These are phyloP conservation scores for Calyptomena viridis DNA, from an alignment of 2,113 vertebrate species.

Conservation along the genomic window DNA sequence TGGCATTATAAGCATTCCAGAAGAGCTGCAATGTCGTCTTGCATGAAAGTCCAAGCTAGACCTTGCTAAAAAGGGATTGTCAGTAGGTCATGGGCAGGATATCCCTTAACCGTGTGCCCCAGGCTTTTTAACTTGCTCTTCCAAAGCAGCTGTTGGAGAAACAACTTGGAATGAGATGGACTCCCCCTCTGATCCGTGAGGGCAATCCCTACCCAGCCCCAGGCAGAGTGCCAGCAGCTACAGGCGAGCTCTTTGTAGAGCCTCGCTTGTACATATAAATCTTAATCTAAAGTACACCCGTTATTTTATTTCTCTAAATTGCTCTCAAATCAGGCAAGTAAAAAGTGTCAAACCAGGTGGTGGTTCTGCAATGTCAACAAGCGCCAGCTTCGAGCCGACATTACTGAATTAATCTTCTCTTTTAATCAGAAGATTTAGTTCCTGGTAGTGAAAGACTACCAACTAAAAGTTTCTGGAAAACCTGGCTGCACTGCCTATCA, in stretches of 20 bases:
- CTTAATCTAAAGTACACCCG: not conserved
- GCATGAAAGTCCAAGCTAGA: not conserved
- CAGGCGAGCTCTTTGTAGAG: not conserved
- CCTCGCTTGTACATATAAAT: not conserved
- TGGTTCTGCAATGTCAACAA: not conserved
- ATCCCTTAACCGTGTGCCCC: not conserved
- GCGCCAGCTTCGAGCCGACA: not conserved
- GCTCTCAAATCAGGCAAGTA: not conserved
- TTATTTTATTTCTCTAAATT: not conserved
- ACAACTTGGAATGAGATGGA: not conserved
- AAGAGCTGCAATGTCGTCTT: not conserved
- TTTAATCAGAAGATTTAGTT: not conserved
- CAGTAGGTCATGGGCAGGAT: not conserved
- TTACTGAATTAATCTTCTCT: not conserved
- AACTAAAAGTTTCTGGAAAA: not conserved
- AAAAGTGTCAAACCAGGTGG: not conserved
- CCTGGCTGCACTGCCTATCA: not conserved
- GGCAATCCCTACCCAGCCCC: not conserved
- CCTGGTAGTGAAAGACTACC: not conserved
- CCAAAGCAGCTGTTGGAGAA: not conserved
- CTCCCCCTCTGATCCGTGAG: not conserved
- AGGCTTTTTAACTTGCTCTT: not conserved
- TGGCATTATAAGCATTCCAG: not conserved
- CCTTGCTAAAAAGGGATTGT: not conserved
- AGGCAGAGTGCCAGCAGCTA: conserved; percentile 2